Evolutionary conservation across 2,888 invertebrate genomes (phyloP), one percentile per base, ranked within the genome.

Genomic region (Terebella lapidaria): DNA sequence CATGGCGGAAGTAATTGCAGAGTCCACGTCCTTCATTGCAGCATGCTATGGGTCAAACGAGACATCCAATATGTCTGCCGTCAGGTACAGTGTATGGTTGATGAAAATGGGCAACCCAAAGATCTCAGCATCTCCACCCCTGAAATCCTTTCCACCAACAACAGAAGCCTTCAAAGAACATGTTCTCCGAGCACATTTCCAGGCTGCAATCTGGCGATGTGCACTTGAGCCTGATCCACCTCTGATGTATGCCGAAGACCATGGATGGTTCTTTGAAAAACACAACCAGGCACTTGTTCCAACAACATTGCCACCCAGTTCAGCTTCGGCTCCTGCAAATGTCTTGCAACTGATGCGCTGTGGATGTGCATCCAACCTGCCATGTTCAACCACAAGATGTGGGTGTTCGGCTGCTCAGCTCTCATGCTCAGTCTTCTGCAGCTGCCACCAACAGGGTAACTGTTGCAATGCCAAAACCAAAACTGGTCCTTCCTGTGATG

Each of bases 71-170:
- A 53, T 53, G 53, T 25, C 10, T 53, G 53, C 22, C 22, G 27
- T 26, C 5, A 18, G 53, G 4, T 24, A 25, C 5, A 10, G 27
- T 25, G 53, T 53, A 25, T 53, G 26, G 53, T 20, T 10, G 22
- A 22, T 4, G 26, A 53, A 24, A 27, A 24, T 53, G 10, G 22
- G 3, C 10, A 53, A 53, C 22, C 18, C 24, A 15, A 53, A 53
- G 24, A 22, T 24, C 22, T 4, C 26, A 25, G 24, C 24, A 53
- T 18, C 10, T 27, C 42, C 42, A 35, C 10, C 10, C 10, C 42
- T 53, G 25, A 53, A 53, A 27, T 25, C 53, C 10, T 5, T 53
- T 18, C 53, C 53, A 53, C 53, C 53, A 5, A 53, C 53, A 22
- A 53, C 53, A 53, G 26, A 22, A 25, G 53, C 53, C 10, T 26